Evolutionary conservation across 2,113 vertebrate species (phyloP), one percentile per base, ranked within the genome.

Genomic region (Fukomys damarensis): DNA sequence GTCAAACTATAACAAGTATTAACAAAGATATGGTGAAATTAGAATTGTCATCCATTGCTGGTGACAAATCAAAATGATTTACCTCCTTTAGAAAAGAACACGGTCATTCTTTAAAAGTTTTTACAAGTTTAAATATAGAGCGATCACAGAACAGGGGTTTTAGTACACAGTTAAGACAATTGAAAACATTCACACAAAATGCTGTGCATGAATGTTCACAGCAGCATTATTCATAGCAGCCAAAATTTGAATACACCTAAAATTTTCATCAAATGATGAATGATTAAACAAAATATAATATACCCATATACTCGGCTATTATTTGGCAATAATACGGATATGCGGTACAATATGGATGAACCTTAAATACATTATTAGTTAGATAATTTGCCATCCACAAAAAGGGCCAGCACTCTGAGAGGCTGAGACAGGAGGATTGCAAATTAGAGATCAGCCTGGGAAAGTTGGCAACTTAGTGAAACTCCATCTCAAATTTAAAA

Each of bases 51-150:
- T 77, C 7, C 43, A 77, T 35, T 77, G 13, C 10, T 88, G 7
- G 14, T 72, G 7, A 43, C 2, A 88, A 93, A 95, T 13, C 11
- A 91, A 86, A 88, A 93, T 88, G 35, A 35, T 70, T 17, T 5
- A 54, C 20, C 24, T 94, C 32, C 32, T 84, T 95, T 88, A 46
- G 22, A 94, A 95, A 95, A 84, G 9, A 93, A 59, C 16, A 32
- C 86, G 30, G 38, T 13, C 7, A 61, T 80, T 93, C 46, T 63
- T 54, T 3, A 59, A 59, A 59, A 43, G 28, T 88, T 66, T 63
- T 54, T 1, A 54, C 54, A 96, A 65, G 30, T 88, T 74, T 84
- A 43, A 88, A 84, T 58, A 84, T 49, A 91, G 35, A 54, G 19
- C 41, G 12, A 88, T 14, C 30, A n/a, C 32, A 59, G 59, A 32